Conservation (phyloP, 2,113 vertebrate genomes). For the Kryptolebias marmoratus region DNA sequence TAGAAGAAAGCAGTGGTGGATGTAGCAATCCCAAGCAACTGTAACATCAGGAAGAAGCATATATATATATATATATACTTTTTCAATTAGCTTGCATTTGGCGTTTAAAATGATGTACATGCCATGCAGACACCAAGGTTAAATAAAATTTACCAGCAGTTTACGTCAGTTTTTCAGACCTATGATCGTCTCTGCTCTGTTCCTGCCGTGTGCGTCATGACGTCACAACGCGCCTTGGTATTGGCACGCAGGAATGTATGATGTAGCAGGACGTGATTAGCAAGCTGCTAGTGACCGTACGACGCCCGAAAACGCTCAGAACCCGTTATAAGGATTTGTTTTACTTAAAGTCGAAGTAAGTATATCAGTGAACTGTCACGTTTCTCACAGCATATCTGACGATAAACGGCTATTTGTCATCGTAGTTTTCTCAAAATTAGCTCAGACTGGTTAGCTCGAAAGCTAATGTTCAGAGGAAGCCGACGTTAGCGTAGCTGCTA, state of each 20-base stretch:
- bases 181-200: no score
- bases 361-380: background rate
- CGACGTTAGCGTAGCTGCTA: slow-evolving; percentile 42
- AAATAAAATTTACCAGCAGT: no score
- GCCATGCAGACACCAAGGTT: no score
- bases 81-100: no score
- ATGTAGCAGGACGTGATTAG: slow-evolving; percentile 74
- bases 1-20: no score
- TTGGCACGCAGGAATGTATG: slow-evolving; percentile 35
- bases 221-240: no score
- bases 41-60: no score
- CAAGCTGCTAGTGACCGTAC: slow-evolving; percentile 44
- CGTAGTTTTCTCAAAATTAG: slow-evolving; percentile 16
- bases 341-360: slow-evolving; percentile 47
- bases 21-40: no score
- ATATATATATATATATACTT: no score
- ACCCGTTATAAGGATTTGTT: slow-evolving; percentile 6
- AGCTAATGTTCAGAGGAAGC: slow-evolving; percentile 56
- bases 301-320: slow-evolving; percentile 34
- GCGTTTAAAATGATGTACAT: no score
- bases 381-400: background rate
- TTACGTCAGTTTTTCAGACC: no score
- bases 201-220: no score
- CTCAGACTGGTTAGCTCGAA: slow-evolving; percentile 56
- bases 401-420: background rate